phyloP scores from a whole-genome alignment of 2,797 vertebrate species.

The Clarias laeviceps region DNA sequence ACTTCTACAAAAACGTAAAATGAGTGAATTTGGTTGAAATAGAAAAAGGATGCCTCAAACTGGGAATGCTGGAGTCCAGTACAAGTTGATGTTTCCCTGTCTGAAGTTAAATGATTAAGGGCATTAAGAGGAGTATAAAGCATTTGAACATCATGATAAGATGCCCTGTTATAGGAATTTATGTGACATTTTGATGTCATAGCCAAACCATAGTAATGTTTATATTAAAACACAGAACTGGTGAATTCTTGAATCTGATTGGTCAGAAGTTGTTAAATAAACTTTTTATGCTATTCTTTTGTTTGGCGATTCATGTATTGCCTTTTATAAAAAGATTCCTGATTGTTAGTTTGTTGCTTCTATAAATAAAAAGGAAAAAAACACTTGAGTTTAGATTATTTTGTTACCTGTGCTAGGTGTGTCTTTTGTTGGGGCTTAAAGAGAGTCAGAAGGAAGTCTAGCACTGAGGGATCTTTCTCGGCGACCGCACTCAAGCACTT shows the following conservation, averaged over 20 bases:
- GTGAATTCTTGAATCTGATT: too few species aligned
- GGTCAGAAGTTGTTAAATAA: too few species aligned
- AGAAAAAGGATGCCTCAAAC: background rate
- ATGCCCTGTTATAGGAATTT: too few species aligned
- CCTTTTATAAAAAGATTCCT: background rate
- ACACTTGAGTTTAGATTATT: background rate
- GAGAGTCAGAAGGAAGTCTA: constrained; percentile 81
- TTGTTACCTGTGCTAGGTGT: constrained; percentile 79
- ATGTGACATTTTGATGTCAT: too few species aligned
- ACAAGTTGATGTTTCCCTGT: background rate
- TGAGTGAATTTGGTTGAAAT: background rate
- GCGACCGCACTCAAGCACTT: constrained; percentile 78
- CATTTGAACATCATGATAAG: too few species aligned
- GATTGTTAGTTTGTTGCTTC: background rate
- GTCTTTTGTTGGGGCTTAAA: constrained; percentile 74
- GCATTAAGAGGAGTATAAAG: too few species aligned
- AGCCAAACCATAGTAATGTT: too few species aligned
- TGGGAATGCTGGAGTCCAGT: background rate
- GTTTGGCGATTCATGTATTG: too few species aligned
- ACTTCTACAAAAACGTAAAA: background rate
- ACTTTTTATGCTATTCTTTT: too few species aligned
- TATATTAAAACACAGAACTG: too few species aligned
- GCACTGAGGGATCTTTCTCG: constrained; percentile 71
- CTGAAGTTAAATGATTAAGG: background rate
- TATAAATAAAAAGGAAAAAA: background rate